Evolutionary conservation across 2,797 vertebrate genomes (phyloP).

Genomic region (Typhlichthys eigenmanni): DNA sequence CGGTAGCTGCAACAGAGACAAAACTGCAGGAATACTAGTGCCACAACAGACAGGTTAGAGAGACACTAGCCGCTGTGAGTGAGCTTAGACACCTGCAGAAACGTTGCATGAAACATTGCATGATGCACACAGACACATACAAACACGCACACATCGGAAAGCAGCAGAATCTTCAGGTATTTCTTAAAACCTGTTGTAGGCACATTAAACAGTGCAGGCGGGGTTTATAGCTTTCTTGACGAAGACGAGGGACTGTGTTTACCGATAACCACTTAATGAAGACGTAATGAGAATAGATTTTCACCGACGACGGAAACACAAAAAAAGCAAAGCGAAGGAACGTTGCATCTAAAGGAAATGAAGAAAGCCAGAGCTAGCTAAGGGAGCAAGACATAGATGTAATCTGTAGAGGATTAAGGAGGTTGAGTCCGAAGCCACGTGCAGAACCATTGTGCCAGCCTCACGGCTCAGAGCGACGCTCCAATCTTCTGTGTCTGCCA

Average conservation of each 20-base stretch:
- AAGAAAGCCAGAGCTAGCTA: background rate
- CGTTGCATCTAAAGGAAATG: background rate
- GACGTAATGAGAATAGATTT: conserved; percentile 8
- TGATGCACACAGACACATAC: conserved; percentile 4
- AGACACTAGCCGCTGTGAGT: conserved; percentile 5
- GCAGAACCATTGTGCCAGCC: background rate
- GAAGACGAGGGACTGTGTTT: too few species aligned
- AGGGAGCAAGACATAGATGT: background rate
- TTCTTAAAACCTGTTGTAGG: conserved; percentile 22
- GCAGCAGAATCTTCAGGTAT: conserved; percentile 13
- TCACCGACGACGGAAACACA: background rate
- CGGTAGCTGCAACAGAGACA: conserved; percentile 36
- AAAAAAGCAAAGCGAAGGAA: too few species aligned
- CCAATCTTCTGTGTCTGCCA: conserved; percentile 6
- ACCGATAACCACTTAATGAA: background rate
- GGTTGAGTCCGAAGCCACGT: conserved; percentile 11
- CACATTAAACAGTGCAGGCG: conserved; percentile 45
- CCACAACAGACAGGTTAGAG: conserved; percentile 12
- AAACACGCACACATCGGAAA: conserved; percentile 3
- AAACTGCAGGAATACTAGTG: conserved; percentile 18
- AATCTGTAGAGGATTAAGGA: conserved; percentile 15
- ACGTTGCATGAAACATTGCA: conserved; percentile 5
- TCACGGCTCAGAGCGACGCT: conserved; percentile 14
- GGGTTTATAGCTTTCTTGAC: conserved; percentile 21
- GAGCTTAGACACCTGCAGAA: conserved; percentile 18